Percentiles rank a stretch among this genome's conserved stretches.
These are phyloP conservation scores for Hemibagrus wyckioides DNA, from an alignment of 2,113 vertebrate species.

Conservation along the genomic window DNA sequence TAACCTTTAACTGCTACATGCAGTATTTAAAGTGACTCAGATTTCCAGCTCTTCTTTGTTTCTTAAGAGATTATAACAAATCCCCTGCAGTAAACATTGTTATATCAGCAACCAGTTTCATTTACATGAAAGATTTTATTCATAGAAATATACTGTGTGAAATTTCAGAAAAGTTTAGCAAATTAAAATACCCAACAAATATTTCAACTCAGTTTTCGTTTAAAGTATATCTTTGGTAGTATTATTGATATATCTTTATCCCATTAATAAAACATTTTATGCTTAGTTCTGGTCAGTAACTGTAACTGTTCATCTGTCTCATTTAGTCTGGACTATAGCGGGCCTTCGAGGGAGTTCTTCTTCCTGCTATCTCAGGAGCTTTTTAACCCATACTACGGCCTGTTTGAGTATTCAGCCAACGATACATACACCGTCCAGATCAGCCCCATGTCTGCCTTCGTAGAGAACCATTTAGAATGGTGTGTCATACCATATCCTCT, in stretches of 20 bases:
- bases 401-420: conserved; percentile 98
- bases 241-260: not conserved
- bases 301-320: not conserved
- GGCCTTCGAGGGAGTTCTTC: conserved; percentile 97
- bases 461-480: conserved; percentile 98
- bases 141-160: not conserved
- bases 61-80: not conserved
- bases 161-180: too few relatives aligned
- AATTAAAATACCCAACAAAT: not conserved
- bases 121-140: not conserved
- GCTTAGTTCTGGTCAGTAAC: not conserved
- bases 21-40: not conserved
- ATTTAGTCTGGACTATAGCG: conserved; percentile 93
- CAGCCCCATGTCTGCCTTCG: conserved; percentile 98
- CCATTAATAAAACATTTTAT: not conserved
- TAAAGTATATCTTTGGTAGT: not conserved
- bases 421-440: conserved; percentile 98
- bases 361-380: conserved; percentile 98
- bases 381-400: conserved; percentile 97
- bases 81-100: not conserved
- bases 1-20: not conserved
- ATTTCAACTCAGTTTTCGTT: not conserved
- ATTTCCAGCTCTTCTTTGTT: not conserved
- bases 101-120: not conserved
- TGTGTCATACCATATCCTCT: conserved; percentile 58